Base-by-base conservation (phyloP, 2,888 invertebrate species). In the Smittia aterrima region DNA sequence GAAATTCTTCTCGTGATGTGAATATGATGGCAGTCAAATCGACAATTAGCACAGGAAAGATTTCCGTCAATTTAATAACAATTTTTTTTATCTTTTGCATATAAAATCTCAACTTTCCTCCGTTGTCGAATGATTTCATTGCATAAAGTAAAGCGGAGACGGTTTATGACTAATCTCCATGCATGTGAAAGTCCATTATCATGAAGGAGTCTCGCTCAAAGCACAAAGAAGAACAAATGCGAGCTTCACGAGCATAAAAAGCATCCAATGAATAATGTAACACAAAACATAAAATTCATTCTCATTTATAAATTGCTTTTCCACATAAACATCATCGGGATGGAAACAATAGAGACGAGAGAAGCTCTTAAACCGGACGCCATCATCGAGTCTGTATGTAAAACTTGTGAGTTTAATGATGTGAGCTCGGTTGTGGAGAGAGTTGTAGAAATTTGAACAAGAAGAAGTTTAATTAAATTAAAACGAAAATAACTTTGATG, bases 231-330 rank as follows among this genome's bases (percentile, higher is more conserved):
- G 20, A 58, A 58, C 9, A 58, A 47, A 58, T 20, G 11, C 9
- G 22, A 58, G 9, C 18, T 47, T 11, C n/a, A 47, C 3, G 53
- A 58, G 58, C 58, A 22, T 58, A 58, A 20, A 22, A 58, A 58
- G 22, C 58, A 58, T 22, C n/a, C 58, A n/a, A 58, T 58, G 58
- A 58, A 58, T 58, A 58, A 58, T 58, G 20, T 58, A 58, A 58
- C 4, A 58, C 4, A 11, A 22, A 18, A 24, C 22, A 67, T 66
- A 27, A 67, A 41, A 67, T 20, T 41, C n/a, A 38, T 67, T 41
- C 40, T 67, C 41, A 67, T 67, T 67, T 41, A 67, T 41, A 67
- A 67, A 67, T 67, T 67, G 67, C 67, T 67, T 67, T 47, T 67
- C 18, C 47, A 67, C 67, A 67, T 67, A 67, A 67, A 41, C 67